phyloP scores from a whole-genome alignment of 2,113 vertebrate species.

The Crotophaga sulcirostris region DNA sequence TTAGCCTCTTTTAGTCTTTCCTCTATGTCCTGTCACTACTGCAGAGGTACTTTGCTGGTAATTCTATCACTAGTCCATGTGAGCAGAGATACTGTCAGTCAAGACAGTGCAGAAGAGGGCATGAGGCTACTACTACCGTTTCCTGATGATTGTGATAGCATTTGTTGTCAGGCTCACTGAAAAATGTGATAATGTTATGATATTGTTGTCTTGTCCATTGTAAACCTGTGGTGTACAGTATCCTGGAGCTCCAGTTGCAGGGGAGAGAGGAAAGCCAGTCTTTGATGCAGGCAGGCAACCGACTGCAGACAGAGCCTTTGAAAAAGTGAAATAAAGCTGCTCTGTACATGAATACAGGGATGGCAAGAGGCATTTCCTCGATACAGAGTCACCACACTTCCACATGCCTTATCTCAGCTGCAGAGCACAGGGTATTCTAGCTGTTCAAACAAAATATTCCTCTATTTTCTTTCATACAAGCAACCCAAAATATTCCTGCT shows the following conservation, averaged over 20 bases:
- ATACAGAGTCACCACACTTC: not conserved
- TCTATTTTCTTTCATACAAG: not conserved
- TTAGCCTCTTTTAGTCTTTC: no score
- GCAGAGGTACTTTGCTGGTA: not conserved
- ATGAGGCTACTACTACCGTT: not conserved
- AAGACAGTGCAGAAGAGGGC: not conserved
- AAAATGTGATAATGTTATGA: rapidly evolving
- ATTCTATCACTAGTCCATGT: no score
- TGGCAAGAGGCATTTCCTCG: not conserved
- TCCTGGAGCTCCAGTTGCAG: not conserved
- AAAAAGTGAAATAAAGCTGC: not conserved
- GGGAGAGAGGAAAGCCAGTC: not conserved
- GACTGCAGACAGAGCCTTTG: not conserved
- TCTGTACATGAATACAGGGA: not conserved
- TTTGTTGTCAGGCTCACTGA: not conserved
- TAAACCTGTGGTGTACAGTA: not conserved
- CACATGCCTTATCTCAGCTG: not conserved
- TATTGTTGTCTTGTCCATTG: rapidly evolving
- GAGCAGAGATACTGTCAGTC: not conserved
- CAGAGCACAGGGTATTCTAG: not conserved
- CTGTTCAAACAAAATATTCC: not conserved
- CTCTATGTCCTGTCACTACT: rapidly evolving
- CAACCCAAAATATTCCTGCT: not conserved
- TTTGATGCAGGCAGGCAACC: not conserved
- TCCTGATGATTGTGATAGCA: not conserved